A percentile compares a stretch with the other conserved stretches of the same genome.
phyloP scores from a whole-genome alignment of 2,113 vertebrate species.

The Mustela lutreola region DNA sequence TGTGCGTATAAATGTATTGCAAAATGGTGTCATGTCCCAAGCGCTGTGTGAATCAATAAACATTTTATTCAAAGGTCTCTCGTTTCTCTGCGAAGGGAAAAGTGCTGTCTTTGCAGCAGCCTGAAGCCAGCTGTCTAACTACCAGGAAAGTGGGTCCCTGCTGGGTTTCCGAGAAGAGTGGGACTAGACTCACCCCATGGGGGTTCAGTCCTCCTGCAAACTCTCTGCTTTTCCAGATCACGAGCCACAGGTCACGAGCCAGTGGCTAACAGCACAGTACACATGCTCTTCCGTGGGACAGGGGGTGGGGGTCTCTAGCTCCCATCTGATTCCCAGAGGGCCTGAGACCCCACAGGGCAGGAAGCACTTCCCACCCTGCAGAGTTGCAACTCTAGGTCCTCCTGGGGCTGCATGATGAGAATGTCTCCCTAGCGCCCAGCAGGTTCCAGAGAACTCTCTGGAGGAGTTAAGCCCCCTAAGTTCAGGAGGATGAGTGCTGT shows the following conservation, averaged over 20 bases:
- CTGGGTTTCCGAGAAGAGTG: neutral
- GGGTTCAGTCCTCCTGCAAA: neutral
- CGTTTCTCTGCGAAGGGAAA: neutral
- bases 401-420: neutral
- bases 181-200: rapidly evolving
- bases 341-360: neutral
- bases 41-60: neutral
- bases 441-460: neutral
- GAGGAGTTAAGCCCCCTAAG: neutral
- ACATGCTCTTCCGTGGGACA: neutral
- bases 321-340: neutral
- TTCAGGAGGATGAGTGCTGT: neutral
- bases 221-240: rapidly evolving
- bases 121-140: rapidly evolving
- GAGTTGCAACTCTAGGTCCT: neutral
- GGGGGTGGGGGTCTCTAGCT: no score
- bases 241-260: rapidly evolving
- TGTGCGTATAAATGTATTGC: rapidly evolving
- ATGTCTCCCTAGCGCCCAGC: neutral
- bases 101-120: rapidly evolving
- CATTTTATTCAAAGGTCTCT: neutral
- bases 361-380: rapidly evolving
- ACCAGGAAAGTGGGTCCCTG: neutral
- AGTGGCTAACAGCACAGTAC: neutral
- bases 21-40: rapidly evolving